Evolutionary conservation across 1,140 invertebrate genomes (phyloP), one percentile per base, ranked within the genome.

Genomic region (Euwallacea similis): DNA sequence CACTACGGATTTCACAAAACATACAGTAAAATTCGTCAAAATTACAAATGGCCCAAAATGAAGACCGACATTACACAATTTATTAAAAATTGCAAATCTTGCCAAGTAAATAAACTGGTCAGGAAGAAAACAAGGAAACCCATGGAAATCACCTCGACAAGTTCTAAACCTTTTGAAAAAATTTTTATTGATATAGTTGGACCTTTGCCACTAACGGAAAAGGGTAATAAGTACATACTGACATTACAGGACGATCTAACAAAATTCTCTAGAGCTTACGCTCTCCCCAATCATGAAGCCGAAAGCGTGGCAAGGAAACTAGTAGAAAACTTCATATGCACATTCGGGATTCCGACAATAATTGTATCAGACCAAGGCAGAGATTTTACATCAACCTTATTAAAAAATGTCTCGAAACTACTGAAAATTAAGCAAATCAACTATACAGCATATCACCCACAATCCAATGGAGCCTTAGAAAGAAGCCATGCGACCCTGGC

Each of bases 191-290:
- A 80, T 68, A 77, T 80, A 9, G 78, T 80, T 33, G 78, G 78
- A 16, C 79, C 77, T 13, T 62, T 81, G 60, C 67, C 76, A 8
- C 16, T 75, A n/a, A 76, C 76, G 0, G 72, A 69, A 64, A 69
- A 58, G 0, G 74, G 73, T n/a, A 75, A 77, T 53, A 69, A 41
- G 66, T 81, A 61, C 60, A 76, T 80, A 13, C 21, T 80, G 4
- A 81, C 79, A 8, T 9, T 79, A 10, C 79, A 81, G 71, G 80
- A 81, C 60, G 77, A 80, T 62, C 43, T 80, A 10, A 80, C 77
- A 0, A 79, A 81, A 70, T 80, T 73, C 68, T 75, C 73, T 9
- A 61, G 68, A 43, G 79, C 79, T 0, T 62, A 74, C 33, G 55
- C 80, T 8, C 66, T 78, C 7, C n/a, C 33, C 21, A 79, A 79